Evolutionary conservation across 2,113 vertebrate species (phyloP), one percentile per base, ranked within the genome.

Genomic region (Entosphenus tridentatus): DNA sequence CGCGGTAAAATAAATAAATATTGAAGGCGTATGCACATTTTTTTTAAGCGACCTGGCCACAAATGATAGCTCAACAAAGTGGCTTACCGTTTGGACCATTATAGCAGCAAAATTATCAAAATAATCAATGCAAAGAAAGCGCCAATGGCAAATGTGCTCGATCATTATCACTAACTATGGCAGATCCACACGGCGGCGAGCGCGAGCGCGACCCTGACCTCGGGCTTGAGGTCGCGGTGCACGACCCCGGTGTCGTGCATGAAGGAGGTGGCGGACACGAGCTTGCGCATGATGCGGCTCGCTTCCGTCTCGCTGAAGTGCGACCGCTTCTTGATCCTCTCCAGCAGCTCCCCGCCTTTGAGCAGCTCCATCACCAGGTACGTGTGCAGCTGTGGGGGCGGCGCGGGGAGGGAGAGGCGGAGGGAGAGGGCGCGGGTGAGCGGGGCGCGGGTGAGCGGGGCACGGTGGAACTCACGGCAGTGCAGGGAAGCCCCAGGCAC

Each of bases 191-290:
- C 39, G 39, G 6, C 39, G 6, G 39, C 39, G 21, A 39, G 21
- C 18, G 18, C 3, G 18, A 21, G 18, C 21, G 21, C 21, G 39
- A 39, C 39, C 39, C 39, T 39, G 39, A 39, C 88, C 86, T 90
- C 88, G 1, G 87, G 88, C 76, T 92, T 92, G 57, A 92, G 84
- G 76, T 92, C 88, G 2, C 88, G 76, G 76, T 92, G 88, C 69
- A 90, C 88, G 2, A 92, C 88, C 56, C 88, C 88, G 0, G 82
- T 83, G 71, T 87, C 87, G 11, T 92, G 88, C 88, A 92, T 89
- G 81, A 83, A 88, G 77, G 83, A 83, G 78, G 89, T 86, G 0
- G 87, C 86, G 0, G 87, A 89, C 39, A 87, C 84, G 39, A 92
- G 82, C 76, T 83, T 85, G 72, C 83, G 83, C 72, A 89, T 80